Base-by-base conservation (phyloP, 1,140 invertebrate species). In the Colletes gigas region DNA sequence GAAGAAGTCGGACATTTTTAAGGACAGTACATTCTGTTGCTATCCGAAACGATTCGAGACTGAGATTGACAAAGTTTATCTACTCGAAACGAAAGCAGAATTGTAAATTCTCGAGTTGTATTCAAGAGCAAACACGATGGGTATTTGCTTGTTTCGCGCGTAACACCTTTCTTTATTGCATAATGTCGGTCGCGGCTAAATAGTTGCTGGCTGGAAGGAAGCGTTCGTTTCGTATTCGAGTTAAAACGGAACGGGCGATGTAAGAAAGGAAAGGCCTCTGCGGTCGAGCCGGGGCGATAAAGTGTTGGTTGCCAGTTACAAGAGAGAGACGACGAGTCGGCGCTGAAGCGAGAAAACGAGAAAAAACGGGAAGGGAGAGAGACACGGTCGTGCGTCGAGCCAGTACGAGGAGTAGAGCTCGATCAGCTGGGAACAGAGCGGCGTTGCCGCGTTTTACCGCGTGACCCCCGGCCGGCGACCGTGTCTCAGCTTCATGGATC, bases 361-460 rank as follows among this genome's bases (percentile, higher is more conserved):
- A 76, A 72, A 44, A 14, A 55, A 39, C 50, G 44, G 30, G 57
- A n/a, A 21, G 52, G 67, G 44, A 21, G 67, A 21, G 68, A 71
- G 68, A 63, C 30, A 52, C 41, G 60, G 55, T 55, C 55, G 76
- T 60, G 54, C 60, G 74, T 78, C 44, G 67, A 63, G 39, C 50
- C 50, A 65, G 76, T 62, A n/a, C 6, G 67, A 74, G 74, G 67
- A 74, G 74, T 41, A 17, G 67, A 85, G 62, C 70, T 67, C 83
- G 85, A 86, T 86, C 85, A 86, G 85, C 84, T 86, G 85, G 84
- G 81, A 85, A 67, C 21, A 12, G 30, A 9, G 59, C 80, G n/a
- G 1, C n/a, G 82, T 87, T 81, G 67, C 67, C 81, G 65, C 9
- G 62, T 71, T 57, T 79, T 50, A 52, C 0, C 54, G 52, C 66